Base-by-base conservation (phyloP, 2,797 vertebrate genomes). In the Pantherophis vulpinus region DNA sequence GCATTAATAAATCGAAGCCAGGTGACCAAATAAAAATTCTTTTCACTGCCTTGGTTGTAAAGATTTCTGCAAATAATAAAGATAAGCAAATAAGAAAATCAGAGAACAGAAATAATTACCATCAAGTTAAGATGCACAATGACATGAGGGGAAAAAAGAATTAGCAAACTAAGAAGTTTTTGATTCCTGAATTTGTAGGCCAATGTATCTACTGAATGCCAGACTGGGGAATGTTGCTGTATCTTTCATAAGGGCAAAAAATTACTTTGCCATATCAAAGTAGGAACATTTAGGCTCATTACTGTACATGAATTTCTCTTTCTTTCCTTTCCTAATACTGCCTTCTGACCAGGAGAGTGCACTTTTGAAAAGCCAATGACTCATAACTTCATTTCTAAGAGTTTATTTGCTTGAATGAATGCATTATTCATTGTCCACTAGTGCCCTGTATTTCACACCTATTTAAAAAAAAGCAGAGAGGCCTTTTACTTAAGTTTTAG, bases 71-170 rank as follows among this genome's bases (percentile, higher is more conserved):
- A 56, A 47, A 47, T 83, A 88, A 88, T 63, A 86, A 87, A 95
- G 70, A 93, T 87, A 89, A 86, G 90, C 12, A 94, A 92, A 87
- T 47, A 90, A 93, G 27, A 13, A 88, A 95, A 61, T 42, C 90
- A 54, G 93, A 79, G 94, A 96, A 95, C 63, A 5, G 88, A 96
- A 94, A 37, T 59, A 93, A 94, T 94, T 95, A 94, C 42, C 61
- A 92, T 90, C 58, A 93, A 95, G 93, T 94, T 95, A 95, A 94
- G 79, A 93, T 70, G 56, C 86, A 94, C 94, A 95, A 94, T 93
- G 90, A 90, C 55, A 90, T 91, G 89, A 93, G 89, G 51, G 95
- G 87, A 86, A 79, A 90, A 94, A 92, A 93, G 8, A 11, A 59
- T 89, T 94, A 95, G 94, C 60, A 91, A 89, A 23, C 87, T 90